These are phyloP conservation scores for Ptychoptera albimana DNA, from an alignment of 2,888 invertebrate species.

Conservation along the genomic window DNA sequence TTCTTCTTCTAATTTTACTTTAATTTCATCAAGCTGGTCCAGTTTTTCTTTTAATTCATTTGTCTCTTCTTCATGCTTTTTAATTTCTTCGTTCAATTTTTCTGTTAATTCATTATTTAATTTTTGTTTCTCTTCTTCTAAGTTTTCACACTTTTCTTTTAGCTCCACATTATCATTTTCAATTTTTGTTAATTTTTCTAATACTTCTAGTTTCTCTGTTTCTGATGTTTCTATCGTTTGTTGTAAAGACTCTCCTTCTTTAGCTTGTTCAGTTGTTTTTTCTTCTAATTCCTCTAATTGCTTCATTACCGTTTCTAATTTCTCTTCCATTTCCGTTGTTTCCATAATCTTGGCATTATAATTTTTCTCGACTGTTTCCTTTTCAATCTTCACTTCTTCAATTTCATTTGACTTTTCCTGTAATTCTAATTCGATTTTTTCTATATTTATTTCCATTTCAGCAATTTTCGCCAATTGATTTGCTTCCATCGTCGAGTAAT, in stretches of 20 bases:
- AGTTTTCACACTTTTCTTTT: slow-evolving; percentile 13
- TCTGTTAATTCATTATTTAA: slow-evolving; percentile 4
- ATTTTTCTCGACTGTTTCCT: slow-evolving; percentile 25
- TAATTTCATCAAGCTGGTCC: slow-evolving; percentile 20
- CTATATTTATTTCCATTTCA: slow-evolving; percentile 12
- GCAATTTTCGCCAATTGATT: slow-evolving; percentile 14
- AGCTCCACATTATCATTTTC: slow-evolving; percentile 22
- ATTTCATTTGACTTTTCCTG: slow-evolving; percentile 10
- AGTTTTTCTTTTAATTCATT: slow-evolving; percentile 7
- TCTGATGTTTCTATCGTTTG: slow-evolving; percentile 11
- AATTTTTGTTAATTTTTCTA: slow-evolving; percentile 25
- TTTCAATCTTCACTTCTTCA: slow-evolving; percentile 15
- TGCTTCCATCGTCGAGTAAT: neutral
- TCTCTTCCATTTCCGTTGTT: slow-evolving; percentile 2
- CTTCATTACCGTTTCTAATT: neutral
- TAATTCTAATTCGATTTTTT: slow-evolving; percentile 4
- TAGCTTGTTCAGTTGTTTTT: neutral
- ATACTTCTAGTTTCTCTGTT: slow-evolving; percentile 25
- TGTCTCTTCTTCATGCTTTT: slow-evolving; percentile 7
- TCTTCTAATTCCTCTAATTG: neutral
- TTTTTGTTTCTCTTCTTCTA: slow-evolving; percentile 8
- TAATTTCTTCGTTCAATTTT: slow-evolving; percentile 10
- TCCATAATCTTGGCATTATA: slow-evolving; percentile 22
- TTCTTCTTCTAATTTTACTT: slow-evolving; percentile 18
- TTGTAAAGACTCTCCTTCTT: slow-evolving; percentile 8